Percentiles rank a stretch among this genome's conserved stretches.
phyloP scores from a whole-genome alignment of 2,888 invertebrate species.

The Branchinecta sandiegonensis region DNA sequence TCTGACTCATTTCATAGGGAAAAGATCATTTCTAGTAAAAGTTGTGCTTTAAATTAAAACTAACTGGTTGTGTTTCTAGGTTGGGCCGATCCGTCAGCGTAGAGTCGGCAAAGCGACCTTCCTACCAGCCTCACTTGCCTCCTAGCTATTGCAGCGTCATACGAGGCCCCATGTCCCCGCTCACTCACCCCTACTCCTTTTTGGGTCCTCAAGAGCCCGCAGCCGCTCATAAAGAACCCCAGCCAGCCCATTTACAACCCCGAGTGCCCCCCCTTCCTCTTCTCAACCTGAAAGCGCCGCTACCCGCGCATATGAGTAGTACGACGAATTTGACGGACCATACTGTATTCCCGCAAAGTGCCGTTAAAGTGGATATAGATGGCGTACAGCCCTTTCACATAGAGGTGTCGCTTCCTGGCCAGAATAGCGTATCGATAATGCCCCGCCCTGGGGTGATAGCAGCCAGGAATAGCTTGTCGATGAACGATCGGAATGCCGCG shows the following conservation, averaged over 20 bases:
- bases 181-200: slow-evolving; percentile 8
- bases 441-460: too few relatives aligned
- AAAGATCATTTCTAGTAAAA: too few relatives aligned
- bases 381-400: slow-evolving; percentile 11
- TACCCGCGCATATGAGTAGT: slow-evolving; percentile 3
- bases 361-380: neutral
- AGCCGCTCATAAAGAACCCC: neutral
- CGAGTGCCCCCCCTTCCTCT: neutral
- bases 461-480: too few relatives aligned
- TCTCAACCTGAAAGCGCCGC: neutral
- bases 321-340: neutral
- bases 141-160: slow-evolving; percentile 9
- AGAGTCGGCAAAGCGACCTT: neutral
- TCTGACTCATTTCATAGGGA: too few relatives aligned
- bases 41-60: too few relatives aligned
- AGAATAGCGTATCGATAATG: too few relatives aligned
- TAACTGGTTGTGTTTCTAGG: neutral
- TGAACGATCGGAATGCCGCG: too few relatives aligned
- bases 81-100: neutral
- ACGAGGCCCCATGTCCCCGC: neutral
- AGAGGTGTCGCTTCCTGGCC: slow-evolving; percentile 1
- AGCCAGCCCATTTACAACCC: slow-evolving; percentile 2
- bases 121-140: neutral
- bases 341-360: neutral
- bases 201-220: neutral